phyloP scores from a whole-genome alignment of 2,888 invertebrate species.

The Xylota segnis region DNA sequence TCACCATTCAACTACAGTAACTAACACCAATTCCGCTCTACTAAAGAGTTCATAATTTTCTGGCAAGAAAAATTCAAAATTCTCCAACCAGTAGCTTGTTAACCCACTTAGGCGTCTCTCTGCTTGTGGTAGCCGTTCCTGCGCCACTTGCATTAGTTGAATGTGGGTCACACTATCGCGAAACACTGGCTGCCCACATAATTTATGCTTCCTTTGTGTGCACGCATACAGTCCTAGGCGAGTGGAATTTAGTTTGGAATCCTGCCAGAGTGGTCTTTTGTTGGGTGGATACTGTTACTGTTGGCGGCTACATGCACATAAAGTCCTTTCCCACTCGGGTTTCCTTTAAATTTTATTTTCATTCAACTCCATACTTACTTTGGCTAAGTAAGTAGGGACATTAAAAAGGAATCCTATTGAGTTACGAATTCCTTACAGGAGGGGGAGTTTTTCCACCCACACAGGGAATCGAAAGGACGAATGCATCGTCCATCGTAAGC shows the following conservation, averaged over 20 bases:
- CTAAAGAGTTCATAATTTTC: neutral
- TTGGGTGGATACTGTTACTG: constrained; percentile 17
- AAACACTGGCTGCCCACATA: constrained; percentile 1
- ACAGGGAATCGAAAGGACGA: neutral
- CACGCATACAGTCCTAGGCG: neutral
- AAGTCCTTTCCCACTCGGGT: neutral
- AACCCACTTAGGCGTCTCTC: neutral
- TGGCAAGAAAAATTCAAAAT: neutral
- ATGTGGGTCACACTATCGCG: constrained; percentile 11
- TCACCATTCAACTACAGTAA: neutral
- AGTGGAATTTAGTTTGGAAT: constrained; percentile 6
- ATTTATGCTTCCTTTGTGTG: neutral
- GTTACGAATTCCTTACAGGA: no score
- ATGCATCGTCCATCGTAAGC: no score
- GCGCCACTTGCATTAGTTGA: constrained; percentile 8
- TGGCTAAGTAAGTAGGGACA: no score
- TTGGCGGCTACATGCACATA: neutral
- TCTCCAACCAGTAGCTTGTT: neutral
- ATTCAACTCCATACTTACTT: no score
- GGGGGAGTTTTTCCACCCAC: no score
- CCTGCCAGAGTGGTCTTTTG: constrained; percentile 21
- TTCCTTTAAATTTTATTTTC: neutral
- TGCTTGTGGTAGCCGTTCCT: neutral
- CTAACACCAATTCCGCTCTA: no score
- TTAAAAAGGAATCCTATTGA: no score